phyloP scores from a whole-genome alignment of 2,888 invertebrate genomes.

The Ormyrus rosae region DNA sequence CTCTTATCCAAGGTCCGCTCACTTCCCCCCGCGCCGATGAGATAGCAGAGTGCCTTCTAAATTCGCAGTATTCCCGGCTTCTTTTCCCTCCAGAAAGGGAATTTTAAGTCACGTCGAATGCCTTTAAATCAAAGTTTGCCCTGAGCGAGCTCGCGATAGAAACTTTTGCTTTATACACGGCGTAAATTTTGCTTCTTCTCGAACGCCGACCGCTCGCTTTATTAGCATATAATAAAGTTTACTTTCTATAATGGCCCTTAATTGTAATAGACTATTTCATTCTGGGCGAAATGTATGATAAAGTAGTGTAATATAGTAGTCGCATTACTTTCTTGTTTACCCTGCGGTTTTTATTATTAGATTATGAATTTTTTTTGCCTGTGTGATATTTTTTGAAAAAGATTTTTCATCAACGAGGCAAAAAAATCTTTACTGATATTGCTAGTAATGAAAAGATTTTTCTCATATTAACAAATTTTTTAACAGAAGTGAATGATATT shows the following conservation, averaged over 20 bases:
- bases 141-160: background rate
- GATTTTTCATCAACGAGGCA: too few species aligned
- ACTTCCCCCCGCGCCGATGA: background rate
- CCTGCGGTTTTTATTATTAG: too few species aligned
- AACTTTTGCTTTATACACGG: conserved; percentile 27
- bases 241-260: background rate
- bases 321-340: too few species aligned
- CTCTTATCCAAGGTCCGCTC: conserved; percentile 36
- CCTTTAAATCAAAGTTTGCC: conserved; percentile 37
- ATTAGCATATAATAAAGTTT: conserved; percentile 7
- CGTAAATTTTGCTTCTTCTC: background rate
- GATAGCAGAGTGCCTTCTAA: conserved; percentile 34
- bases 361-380: too few species aligned
- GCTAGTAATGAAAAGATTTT: too few species aligned
- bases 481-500: too few species aligned
- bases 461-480: too few species aligned
- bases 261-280: too few species aligned
- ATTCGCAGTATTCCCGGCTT: conserved; percentile 18
- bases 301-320: too few species aligned
- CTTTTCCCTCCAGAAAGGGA: conserved; percentile 14
- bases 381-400: too few species aligned
- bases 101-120: conserved; percentile 42
- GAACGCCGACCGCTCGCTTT: conserved; percentile 1
- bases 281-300: too few species aligned
- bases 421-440: too few species aligned